Evolutionary conservation across 2,113 vertebrate species (phyloP).

Genomic region (Cryptoleucopteryx plumbea): DNA sequence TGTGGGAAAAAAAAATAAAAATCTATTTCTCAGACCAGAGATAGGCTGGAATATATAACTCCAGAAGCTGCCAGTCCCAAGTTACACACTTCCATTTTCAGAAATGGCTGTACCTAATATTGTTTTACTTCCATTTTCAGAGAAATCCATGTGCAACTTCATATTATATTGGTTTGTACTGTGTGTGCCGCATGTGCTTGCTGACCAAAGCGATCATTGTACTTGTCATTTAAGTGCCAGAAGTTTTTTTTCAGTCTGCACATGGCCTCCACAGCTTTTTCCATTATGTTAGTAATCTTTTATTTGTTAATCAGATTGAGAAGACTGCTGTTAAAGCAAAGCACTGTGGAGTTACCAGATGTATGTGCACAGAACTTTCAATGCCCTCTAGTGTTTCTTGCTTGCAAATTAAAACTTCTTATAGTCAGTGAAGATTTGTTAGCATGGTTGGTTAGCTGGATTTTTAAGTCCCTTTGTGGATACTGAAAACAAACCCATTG

Average conservation of each 20-base stretch:
- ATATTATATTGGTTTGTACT: neutral
- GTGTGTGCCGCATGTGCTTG: neutral
- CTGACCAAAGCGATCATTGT: neutral
- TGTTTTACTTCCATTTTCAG: neutral
- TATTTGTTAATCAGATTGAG: neutral
- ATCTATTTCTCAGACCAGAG: neutral
- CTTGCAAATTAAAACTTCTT: conserved; percentile 27
- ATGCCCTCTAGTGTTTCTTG: conserved; percentile 73
- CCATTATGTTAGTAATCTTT: neutral
- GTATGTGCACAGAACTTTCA: conserved; percentile 47
- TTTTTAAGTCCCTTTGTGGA: neutral
- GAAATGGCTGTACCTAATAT: neutral
- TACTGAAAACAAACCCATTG: neutral
- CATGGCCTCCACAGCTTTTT: neutral
- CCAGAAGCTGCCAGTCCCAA: neutral
- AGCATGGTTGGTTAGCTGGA: neutral
- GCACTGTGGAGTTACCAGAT: neutral
- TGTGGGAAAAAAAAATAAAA: neutral
- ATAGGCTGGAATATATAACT: neutral
- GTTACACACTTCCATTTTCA: neutral
- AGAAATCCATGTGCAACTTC: neutral
- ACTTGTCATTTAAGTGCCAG: neutral
- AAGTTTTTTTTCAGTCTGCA: neutral
- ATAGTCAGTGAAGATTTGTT: neutral
- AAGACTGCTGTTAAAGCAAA: neutral